These are phyloP conservation scores for Mycetomoellerius zeteki DNA, from an alignment of 1,140 invertebrate species.

Conservation along the genomic window DNA sequence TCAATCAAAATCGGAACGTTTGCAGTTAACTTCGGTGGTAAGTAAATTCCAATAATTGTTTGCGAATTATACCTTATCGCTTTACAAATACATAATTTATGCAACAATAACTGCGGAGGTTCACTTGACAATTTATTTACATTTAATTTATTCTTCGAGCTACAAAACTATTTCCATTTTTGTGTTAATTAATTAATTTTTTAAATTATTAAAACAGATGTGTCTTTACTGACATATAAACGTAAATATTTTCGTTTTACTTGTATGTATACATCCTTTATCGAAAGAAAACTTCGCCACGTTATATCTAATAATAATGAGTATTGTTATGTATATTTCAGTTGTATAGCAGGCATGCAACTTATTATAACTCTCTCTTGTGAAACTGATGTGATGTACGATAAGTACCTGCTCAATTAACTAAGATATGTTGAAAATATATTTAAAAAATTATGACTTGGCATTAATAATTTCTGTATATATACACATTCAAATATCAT, in stretches of 20 bases:
- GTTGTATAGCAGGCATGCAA: constrained; percentile 74
- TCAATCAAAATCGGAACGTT: too few species aligned
- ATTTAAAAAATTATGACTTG: not conserved
- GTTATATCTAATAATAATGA: not conserved
- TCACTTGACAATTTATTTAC: too few species aligned
- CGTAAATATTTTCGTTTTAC: too few species aligned
- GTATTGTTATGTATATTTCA: constrained; percentile 39
- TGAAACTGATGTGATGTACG: constrained; percentile 74
- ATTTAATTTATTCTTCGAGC: too few species aligned
- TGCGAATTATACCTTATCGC: too few species aligned
- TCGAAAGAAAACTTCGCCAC: not conserved
- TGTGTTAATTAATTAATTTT: not conserved
- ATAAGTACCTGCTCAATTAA: constrained; percentile 43
- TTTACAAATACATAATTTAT: too few species aligned
- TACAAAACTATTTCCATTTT: too few species aligned
- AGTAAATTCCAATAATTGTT: too few species aligned
- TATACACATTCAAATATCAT: not conserved
- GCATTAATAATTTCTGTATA: not conserved
- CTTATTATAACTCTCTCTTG: constrained; percentile 46
- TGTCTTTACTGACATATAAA: too few species aligned
- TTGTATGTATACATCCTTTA: not conserved
- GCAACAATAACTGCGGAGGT: too few species aligned
- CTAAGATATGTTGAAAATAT: constrained; percentile 71
- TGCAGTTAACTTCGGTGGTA: too few species aligned
- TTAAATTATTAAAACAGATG: not conserved